A percentile compares a stretch with the other conserved stretches of the same genome.
These are phyloP conservation scores for Brenthis hecate DNA, from an alignment of 2,888 invertebrate species.

Conservation along the genomic window DNA sequence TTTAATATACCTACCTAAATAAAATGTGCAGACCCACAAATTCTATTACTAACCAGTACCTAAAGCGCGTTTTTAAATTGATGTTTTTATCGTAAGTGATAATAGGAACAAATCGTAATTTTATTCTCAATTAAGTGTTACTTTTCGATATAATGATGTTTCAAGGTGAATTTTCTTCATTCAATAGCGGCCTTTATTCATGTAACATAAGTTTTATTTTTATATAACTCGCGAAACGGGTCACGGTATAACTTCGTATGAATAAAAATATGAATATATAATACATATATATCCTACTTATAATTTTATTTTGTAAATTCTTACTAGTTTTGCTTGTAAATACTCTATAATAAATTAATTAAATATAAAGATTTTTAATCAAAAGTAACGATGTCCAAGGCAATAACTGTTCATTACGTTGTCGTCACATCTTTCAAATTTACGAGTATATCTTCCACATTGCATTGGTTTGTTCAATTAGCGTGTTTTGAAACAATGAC, in stretches of 20 bases:
- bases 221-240: too few relatives aligned
- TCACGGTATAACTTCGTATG: too few relatives aligned
- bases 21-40: background rate
- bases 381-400: background rate
- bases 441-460: slow-evolving; percentile 29
- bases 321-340: too few relatives aligned
- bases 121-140: slow-evolving; percentile 2
- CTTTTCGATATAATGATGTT: background rate
- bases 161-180: background rate
- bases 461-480: slow-evolving; percentile 48
- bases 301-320: too few relatives aligned
- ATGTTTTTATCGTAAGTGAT: slow-evolving; percentile 12
- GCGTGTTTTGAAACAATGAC: slow-evolving; percentile 52
- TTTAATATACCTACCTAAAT: too few relatives aligned
- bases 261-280: too few relatives aligned
- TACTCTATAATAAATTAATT: too few relatives aligned
- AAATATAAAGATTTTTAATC: background rate
- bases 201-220: too few relatives aligned
- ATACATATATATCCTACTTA: too few relatives aligned
- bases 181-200: too few relatives aligned
- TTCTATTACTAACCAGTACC: background rate
- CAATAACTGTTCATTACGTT: slow-evolving; percentile 5
- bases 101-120: slow-evolving; percentile 14
- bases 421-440: slow-evolving; percentile 23
- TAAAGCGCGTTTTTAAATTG: background rate